phyloP scores from a whole-genome alignment of 2,113 vertebrate species.

The Elephantulus edwardii region DNA sequence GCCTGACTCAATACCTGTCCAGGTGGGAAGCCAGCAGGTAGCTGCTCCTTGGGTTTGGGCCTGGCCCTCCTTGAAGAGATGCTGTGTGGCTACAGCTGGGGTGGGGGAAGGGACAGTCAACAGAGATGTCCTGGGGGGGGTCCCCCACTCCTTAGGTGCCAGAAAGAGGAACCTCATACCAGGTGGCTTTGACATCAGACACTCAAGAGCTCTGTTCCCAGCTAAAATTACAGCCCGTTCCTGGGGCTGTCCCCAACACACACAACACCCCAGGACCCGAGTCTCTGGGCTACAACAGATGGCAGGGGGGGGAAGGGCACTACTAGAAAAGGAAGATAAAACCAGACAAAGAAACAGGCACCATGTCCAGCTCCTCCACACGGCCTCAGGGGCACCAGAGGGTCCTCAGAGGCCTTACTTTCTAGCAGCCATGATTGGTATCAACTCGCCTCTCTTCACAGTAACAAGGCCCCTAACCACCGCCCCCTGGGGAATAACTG shows the following conservation, averaged over 20 bases:
- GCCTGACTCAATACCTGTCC: constrained; percentile 33
- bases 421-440: neutral
- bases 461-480: neutral
- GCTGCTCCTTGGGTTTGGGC: neutral
- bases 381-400: neutral
- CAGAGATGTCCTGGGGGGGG: neutral
- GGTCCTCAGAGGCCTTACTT: neutral
- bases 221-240: constrained; percentile 62
- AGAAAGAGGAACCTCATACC: constrained; percentile 49
- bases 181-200: constrained; percentile 28
- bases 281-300: constrained; percentile 42
- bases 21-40: constrained; percentile 28
- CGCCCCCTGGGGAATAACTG: neutral
- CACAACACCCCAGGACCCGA: neutral
- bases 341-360: constrained; percentile 28
- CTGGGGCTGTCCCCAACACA: neutral
- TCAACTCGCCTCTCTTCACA: neutral
- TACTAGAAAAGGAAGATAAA: neutral
- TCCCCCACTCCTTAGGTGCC: neutral
- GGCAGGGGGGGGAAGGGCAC: constrained; percentile 26
- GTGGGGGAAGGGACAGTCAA: neutral
- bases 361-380: neutral
- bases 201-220: neutral
- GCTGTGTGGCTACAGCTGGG: neutral
- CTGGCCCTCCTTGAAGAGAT: neutral